Conservation (phyloP, 2,113 vertebrate species). For the Hassar affinis region DNA sequence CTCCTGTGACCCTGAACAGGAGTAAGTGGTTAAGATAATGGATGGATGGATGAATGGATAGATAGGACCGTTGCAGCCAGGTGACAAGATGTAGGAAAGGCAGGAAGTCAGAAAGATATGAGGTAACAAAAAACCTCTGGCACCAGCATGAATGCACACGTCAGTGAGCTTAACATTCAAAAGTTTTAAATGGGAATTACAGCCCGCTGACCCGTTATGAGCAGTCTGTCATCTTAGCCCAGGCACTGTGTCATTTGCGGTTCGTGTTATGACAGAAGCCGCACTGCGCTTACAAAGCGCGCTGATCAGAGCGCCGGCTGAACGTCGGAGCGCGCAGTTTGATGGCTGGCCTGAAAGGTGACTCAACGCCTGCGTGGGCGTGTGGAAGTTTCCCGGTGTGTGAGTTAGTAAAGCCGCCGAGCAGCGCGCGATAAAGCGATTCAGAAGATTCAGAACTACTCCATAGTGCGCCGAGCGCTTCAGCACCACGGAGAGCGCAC, state of each 20-base stretch:
- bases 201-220: conserved; percentile 17
- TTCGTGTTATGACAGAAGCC: conserved; percentile 38
- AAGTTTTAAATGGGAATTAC: conserved; percentile 27
- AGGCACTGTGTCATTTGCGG: conserved; percentile 24
- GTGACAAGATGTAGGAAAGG: neutral
- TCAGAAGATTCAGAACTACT: neutral
- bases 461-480: neutral
- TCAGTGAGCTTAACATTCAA: neutral
- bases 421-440: neutral
- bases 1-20: no score
- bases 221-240: conserved; percentile 27
- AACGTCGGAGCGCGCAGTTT: conserved; percentile 44
- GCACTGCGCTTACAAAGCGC: conserved; percentile 41
- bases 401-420: neutral
- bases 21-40: no score
- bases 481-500: conserved; percentile 63
- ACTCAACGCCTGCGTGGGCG: conserved; percentile 20
- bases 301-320: conserved; percentile 57
- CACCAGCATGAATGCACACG: neutral
- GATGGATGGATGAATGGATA: no score
- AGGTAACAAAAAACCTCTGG: neutral
- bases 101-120: conserved; percentile 14
- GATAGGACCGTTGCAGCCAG: no score
- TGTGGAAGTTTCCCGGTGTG: conserved; percentile 12
- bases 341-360: conserved; percentile 31